Conservation (phyloP, 2,113 vertebrate genomes). For the Probosciger aterrimus region DNA sequence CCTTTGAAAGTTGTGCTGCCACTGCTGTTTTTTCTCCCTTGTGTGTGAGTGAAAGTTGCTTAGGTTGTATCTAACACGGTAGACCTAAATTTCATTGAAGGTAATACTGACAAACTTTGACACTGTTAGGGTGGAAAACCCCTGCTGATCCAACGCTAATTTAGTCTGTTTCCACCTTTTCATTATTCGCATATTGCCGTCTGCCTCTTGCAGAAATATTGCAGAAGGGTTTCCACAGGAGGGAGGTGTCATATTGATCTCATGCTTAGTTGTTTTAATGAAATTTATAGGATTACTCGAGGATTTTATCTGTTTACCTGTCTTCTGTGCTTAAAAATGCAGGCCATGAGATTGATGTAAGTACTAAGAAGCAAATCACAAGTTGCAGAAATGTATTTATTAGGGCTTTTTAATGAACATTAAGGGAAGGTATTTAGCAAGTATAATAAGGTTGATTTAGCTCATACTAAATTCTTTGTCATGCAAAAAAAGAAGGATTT, state of each 20-base stretch:
- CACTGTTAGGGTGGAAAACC: background rate
- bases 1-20: background rate
- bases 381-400: background rate
- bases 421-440: background rate
- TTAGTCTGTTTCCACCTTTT: background rate
- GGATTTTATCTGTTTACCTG: background rate
- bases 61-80: background rate
- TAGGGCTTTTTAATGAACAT: background rate
- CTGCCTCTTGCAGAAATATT: background rate
- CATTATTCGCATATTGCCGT: background rate
- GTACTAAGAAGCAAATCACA: background rate
- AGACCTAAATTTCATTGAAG: background rate
- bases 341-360: background rate
- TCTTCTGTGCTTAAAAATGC: background rate
- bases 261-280: background rate
- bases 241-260: background rate
- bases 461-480: background rate
- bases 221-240: background rate
- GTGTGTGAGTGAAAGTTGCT: background rate
- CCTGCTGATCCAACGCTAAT: background rate
- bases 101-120: background rate
- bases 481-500: background rate
- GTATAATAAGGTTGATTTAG: background rate
- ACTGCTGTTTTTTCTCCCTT: background rate
- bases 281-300: background rate